Evolutionary conservation across 1,140 invertebrate genomes (phyloP).

Genomic region (Drosophila ananassae): DNA sequence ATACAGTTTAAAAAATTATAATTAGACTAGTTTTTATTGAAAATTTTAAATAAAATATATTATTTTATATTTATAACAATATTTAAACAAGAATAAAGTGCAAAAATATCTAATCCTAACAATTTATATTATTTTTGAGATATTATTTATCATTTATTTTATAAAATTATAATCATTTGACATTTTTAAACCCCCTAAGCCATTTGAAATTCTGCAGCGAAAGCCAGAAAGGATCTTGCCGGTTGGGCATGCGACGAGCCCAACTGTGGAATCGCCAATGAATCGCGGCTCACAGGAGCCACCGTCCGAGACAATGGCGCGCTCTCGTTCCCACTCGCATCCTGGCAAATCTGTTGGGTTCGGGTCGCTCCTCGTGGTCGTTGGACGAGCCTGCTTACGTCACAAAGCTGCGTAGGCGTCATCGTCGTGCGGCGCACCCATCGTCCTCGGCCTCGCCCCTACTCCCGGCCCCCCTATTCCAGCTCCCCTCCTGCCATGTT

Average conservation of each 20-base stretch:
- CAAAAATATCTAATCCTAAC: no score
- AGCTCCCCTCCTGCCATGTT: background rate
- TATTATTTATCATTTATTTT: no score
- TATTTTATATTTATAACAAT: no score
- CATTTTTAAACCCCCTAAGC: background rate
- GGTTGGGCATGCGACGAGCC: constrained; percentile 60
- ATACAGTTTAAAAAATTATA: no score
- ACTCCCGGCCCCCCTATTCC: background rate
- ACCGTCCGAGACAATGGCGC: constrained; percentile 63
- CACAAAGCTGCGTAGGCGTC: constrained; percentile 83
- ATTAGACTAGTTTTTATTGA: no score
- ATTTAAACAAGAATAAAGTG: no score
- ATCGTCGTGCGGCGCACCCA: constrained; percentile 81
- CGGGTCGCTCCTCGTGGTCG: constrained; percentile 38
- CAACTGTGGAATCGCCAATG: constrained; percentile 60
- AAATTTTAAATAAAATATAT: background rate
- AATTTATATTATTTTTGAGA: no score
- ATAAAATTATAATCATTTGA: background rate
- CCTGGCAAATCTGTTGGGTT: constrained; percentile 5
- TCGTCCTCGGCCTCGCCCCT: constrained; percentile 42
- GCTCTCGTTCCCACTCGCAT: constrained; percentile 10
- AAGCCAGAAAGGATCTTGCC: constrained; percentile 7
- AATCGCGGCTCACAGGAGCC: constrained; percentile 60
- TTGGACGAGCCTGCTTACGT: constrained; percentile 66
- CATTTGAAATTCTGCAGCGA: no score